Evolutionary conservation across 2,113 vertebrate genomes (phyloP).

Genomic region (Dromas ardeola): DNA sequence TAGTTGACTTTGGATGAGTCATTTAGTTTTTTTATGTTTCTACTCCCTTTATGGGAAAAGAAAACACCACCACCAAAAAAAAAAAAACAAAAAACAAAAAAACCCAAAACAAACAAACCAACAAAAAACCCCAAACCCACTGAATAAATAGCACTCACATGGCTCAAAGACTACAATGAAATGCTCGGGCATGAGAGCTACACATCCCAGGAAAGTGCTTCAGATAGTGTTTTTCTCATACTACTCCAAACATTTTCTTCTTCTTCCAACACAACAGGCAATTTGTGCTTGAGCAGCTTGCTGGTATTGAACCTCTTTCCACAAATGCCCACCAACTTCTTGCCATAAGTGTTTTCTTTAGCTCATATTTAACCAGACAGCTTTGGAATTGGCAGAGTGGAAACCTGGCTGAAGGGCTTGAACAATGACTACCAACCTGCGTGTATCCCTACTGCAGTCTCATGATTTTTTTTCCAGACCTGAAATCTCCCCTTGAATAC

Average conservation of each 20-base stretch:
- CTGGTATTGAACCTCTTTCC: neutral
- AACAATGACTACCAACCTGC: rapidly evolving
- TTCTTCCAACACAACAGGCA: neutral
- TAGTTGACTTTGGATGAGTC: neutral
- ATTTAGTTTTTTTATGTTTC: neutral
- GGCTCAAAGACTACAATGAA: neutral
- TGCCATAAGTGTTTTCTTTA: neutral
- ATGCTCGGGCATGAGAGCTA: neutral
- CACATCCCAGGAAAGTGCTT: neutral
- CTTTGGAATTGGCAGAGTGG: neutral
- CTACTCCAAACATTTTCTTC: neutral
- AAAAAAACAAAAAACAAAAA: no score
- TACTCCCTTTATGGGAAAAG: neutral
- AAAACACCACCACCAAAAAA: neutral
- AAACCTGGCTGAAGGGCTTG: neutral
- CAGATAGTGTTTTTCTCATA: neutral
- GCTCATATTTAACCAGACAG: neutral
- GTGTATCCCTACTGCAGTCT: neutral
- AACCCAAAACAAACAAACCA: neutral
- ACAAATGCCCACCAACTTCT: neutral
- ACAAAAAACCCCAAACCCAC: neutral
- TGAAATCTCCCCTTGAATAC: neutral
- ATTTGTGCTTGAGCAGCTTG: neutral
- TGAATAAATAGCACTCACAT: neutral
- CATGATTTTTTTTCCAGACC: neutral